Conservation (phyloP, 2,797 vertebrate species). For the Serranus cabrilla region DNA sequence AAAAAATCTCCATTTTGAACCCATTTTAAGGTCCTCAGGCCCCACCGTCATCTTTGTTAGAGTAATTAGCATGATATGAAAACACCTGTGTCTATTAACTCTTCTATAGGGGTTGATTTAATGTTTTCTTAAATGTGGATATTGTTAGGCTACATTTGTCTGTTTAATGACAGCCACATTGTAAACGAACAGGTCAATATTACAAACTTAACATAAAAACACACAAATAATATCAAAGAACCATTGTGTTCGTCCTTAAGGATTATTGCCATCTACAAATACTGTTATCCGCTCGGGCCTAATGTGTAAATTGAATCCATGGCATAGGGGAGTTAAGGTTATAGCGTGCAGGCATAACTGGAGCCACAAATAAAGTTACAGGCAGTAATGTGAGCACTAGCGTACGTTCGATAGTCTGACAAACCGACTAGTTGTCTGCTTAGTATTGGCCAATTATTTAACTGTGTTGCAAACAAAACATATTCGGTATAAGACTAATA, state of each 20-base stretch:
- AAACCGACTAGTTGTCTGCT: too few relatives aligned
- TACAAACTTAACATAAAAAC: background rate
- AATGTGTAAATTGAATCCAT: too few relatives aligned
- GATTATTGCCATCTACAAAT: too few relatives aligned
- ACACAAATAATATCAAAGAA: background rate
- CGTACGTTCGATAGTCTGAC: background rate
- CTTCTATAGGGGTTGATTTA: background rate
- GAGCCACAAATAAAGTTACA: background rate
- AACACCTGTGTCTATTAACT: background rate
- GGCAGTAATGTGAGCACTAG: background rate
- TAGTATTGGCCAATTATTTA: too few relatives aligned
- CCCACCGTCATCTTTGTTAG: too few relatives aligned
- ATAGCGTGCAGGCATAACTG: too few relatives aligned
- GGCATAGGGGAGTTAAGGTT: too few relatives aligned
- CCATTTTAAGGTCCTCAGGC: background rate
- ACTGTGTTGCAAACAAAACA: too few relatives aligned
- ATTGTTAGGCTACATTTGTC: background rate
- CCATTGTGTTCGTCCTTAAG: too few relatives aligned
- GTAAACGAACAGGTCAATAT: too few relatives aligned
- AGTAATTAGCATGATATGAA: constrained; percentile 9
- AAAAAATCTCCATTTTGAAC: background rate
- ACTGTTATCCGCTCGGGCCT: too few relatives aligned
- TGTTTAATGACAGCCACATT: background rate
- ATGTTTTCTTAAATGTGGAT: background rate
- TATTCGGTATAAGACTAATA: too few relatives aligned